Percentiles rank a stretch among this genome's conserved stretches.
These are phyloP conservation scores for Arrhamphus sclerolepis DNA, from an alignment of 2,797 vertebrate genomes.

Conservation along the genomic window DNA sequence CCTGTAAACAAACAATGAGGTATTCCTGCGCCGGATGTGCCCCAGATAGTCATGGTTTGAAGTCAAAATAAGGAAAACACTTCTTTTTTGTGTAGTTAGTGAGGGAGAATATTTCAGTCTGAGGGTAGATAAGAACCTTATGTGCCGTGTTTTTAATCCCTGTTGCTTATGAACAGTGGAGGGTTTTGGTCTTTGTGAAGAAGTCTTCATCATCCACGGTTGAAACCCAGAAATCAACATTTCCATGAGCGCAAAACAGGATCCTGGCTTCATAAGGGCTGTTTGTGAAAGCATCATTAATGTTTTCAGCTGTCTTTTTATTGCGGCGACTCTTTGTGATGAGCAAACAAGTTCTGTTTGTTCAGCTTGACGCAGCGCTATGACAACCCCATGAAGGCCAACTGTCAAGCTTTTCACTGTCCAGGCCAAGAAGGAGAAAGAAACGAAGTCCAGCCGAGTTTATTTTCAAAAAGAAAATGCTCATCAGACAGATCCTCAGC, in stretches of 20 bases:
- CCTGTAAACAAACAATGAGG: slow-evolving; percentile 67
- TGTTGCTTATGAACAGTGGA: too few species aligned
- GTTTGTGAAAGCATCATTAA: slow-evolving; percentile 24
- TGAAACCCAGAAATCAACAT: slow-evolving; percentile 7
- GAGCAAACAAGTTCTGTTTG: slow-evolving; percentile 65
- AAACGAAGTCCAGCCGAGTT: slow-evolving; percentile 40
- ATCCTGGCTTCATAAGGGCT: slow-evolving; percentile 15
- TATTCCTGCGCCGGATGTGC: slow-evolving; percentile 70
- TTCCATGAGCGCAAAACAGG: slow-evolving; percentile 26
- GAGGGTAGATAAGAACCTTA: slow-evolving; percentile 43
- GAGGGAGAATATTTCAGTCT: slow-evolving; percentile 35
- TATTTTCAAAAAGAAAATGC: slow-evolving; percentile 57
- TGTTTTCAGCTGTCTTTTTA: slow-evolving; percentile 21
- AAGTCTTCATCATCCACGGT: background rate
- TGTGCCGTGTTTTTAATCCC: slow-evolving; percentile 21
- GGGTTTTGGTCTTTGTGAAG: slow-evolving; percentile 15
- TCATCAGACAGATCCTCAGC: slow-evolving; percentile 45
- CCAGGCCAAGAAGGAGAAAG: background rate
- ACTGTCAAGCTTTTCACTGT: slow-evolving; percentile 17
- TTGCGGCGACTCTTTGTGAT: slow-evolving; percentile 1
- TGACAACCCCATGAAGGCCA: slow-evolving; percentile 3
- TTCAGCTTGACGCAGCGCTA: slow-evolving; percentile 59
- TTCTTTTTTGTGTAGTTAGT: slow-evolving; percentile 30
- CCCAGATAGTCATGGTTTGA: slow-evolving; percentile 51
- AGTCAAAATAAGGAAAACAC: slow-evolving; percentile 46